Percentiles rank a stretch among this genome's conserved stretches.
Evolutionary conservation across 2,797 vertebrate genomes (phyloP).

Genomic region (Characodon lateralis): DNA sequence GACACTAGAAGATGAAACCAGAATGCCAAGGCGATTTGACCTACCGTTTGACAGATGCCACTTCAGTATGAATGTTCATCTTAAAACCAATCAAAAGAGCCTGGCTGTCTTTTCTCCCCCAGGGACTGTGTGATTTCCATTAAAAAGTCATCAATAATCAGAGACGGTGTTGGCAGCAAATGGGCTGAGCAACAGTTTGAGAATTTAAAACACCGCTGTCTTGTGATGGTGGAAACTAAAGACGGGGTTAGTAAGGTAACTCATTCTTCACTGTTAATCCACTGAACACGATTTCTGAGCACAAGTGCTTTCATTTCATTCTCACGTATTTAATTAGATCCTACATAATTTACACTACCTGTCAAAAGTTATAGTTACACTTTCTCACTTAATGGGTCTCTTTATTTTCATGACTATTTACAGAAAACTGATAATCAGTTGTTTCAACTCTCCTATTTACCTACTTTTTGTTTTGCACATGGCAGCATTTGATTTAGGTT

Average conservation of each 20-base stretch:
- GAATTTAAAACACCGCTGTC: conserved; percentile 44
- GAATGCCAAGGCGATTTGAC: conserved; percentile 46
- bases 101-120: conserved; percentile 47
- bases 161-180: conserved; percentile 41
- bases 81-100: conserved; percentile 69
- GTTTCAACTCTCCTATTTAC: background rate
- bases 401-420: background rate
- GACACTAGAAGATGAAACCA: conserved; percentile 50
- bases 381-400: too few species aligned
- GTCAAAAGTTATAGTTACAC: too few species aligned
- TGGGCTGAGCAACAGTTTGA: conserved; percentile 50
- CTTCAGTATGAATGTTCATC: conserved; percentile 54
- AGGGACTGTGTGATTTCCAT: conserved; percentile 66
- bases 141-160: conserved; percentile 72
- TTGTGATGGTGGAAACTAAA: background rate
- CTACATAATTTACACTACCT: background rate
- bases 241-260: background rate
- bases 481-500: background rate
- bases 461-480: background rate
- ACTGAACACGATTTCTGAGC: background rate
- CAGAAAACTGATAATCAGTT: background rate
- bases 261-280: background rate
- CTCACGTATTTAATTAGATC: background rate
- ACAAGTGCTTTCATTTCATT: background rate
- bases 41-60: conserved; percentile 62